These are phyloP conservation scores for Micronisus gabar DNA, from an alignment of 2,113 vertebrate species.

Conservation along the genomic window DNA sequence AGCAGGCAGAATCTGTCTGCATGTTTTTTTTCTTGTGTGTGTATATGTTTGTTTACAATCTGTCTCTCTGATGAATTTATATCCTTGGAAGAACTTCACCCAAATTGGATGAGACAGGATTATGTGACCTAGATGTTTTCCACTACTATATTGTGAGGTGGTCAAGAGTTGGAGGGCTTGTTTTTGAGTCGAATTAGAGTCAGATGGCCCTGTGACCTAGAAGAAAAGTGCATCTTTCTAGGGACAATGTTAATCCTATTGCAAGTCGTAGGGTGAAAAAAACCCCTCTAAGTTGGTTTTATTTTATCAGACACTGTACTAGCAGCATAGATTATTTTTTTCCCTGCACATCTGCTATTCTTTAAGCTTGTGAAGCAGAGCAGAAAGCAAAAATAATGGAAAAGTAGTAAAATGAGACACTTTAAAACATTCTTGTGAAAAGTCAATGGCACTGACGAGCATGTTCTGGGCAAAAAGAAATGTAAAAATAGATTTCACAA, in stretches of 20 bases:
- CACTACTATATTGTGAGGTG: not conserved
- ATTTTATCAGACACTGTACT: not conserved
- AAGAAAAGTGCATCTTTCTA: not conserved
- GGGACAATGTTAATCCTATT: not conserved
- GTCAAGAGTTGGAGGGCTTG: not conserved
- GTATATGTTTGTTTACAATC: conserved; percentile 29
- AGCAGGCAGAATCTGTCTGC: conserved; percentile 4
- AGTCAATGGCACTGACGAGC: not conserved
- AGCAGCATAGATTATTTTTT: not conserved
- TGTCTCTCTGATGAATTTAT: conserved; percentile 47
- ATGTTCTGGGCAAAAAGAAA: not conserved
- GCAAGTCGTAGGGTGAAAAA: not conserved
- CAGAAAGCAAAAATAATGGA: not conserved
- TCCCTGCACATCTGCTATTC: not conserved
- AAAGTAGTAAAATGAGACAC: not conserved
- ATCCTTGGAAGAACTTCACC: not conserved
- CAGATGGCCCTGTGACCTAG: not conserved
- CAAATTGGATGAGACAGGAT: conserved; percentile 9
- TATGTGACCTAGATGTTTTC: conserved; percentile 26
- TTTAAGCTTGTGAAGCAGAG: not conserved
- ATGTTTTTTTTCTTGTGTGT: not conserved
- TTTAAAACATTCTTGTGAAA: not conserved
- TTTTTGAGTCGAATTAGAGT: not conserved
- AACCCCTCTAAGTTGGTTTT: not conserved
- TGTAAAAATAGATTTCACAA: conserved; percentile 4